These are phyloP conservation scores for Petrosia ficiformis DNA, from an alignment of 37 sponge, comb jelly and placozoan genomes.

Conservation along the genomic window DNA sequence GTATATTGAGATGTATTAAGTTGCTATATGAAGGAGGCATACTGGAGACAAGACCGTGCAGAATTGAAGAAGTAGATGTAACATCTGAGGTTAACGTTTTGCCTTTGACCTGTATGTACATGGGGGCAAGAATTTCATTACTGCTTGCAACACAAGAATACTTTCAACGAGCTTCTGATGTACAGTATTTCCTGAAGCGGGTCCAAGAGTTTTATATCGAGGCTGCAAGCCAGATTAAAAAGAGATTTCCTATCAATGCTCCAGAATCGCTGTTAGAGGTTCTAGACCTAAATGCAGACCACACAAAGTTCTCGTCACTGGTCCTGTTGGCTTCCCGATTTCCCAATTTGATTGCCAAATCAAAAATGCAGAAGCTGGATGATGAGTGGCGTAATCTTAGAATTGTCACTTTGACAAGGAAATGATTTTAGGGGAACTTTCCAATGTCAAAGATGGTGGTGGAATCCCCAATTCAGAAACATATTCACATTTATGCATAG, in stretches of 20 bases:
- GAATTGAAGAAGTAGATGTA: background rate
- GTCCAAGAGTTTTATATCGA: background rate
- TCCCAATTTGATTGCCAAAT: too few species aligned
- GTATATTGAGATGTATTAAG: slow-evolving; percentile 1
- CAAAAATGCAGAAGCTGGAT: too few species aligned
- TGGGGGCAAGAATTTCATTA: background rate
- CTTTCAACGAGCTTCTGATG: background rate
- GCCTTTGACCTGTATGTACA: slow-evolving; percentile 7
- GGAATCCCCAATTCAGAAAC: background rate
- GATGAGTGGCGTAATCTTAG: too few species aligned
- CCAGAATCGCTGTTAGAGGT: background rate
- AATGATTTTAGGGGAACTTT: background rate
- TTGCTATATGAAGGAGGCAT: slow-evolving; percentile 1
- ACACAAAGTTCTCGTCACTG: too few species aligned
- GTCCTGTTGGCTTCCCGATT: too few species aligned
- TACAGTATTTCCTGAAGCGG: background rate
- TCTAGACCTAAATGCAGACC: too few species aligned
- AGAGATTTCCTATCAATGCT: background rate
- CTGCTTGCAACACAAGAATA: background rate
- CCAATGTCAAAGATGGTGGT: background rate
- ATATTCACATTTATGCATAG: background rate
- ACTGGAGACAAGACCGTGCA: slow-evolving; percentile 7
- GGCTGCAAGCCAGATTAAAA: background rate
- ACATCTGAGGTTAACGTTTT: background rate
- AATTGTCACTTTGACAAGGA: too few species aligned